Percentiles rank a stretch among this genome's conserved stretches.
Conservation (phyloP, 1,140 invertebrate species). For the Hydropsyche tenuis region DNA sequence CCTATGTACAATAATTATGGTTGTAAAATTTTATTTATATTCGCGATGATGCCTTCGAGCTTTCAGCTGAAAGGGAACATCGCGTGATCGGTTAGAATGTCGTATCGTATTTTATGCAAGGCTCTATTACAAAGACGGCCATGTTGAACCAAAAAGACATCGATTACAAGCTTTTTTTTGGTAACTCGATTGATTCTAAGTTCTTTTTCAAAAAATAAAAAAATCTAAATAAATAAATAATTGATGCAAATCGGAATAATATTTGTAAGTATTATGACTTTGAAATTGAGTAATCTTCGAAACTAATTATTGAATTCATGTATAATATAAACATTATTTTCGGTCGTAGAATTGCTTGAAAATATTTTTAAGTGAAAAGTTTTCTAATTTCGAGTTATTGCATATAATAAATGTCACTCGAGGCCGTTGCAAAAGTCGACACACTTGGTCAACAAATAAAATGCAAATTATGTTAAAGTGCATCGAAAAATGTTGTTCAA, state of each 20-base stretch:
- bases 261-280: too few relatives aligned
- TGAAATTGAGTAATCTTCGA: too few relatives aligned
- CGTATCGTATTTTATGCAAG: constrained; percentile 41
- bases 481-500: not conserved
- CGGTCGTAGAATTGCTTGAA: too few relatives aligned
- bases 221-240: too few relatives aligned
- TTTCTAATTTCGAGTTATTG: constrained; percentile 10
- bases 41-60: not conserved
- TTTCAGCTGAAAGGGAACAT: constrained; percentile 19
- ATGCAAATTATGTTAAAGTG: constrained; percentile 4
- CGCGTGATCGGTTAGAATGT: constrained; percentile 39
- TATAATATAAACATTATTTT: too few relatives aligned
- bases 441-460: not conserved
- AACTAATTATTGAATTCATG: too few relatives aligned
- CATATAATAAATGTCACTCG: not conserved
- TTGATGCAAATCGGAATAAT: too few relatives aligned
- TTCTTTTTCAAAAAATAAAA: too few relatives aligned
- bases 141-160: constrained; percentile 29
- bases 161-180: constrained; percentile 32
- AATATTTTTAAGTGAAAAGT: too few relatives aligned
- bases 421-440: not conserved
- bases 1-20: too few relatives aligned
- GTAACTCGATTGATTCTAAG: too few relatives aligned
- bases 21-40: too few relatives aligned
- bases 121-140: constrained; percentile 27